Percentiles rank a stretch among this genome's conserved stretches.
Conservation (phyloP, 2,113 vertebrate species). For the Heteronetta atricapilla region DNA sequence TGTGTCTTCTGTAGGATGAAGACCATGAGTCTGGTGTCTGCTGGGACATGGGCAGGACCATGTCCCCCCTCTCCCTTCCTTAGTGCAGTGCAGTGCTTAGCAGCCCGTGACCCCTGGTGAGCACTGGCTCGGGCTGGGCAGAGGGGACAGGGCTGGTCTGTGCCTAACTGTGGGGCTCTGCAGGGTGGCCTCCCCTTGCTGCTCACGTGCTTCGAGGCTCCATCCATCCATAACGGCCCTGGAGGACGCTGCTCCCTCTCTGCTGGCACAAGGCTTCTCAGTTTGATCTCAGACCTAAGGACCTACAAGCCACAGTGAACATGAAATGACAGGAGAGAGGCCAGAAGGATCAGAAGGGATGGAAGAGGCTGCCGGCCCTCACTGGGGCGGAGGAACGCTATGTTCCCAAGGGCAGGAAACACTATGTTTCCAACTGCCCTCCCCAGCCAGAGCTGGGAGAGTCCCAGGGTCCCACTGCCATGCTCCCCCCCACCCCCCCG, state of each 20-base stretch:
- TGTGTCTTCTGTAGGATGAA: not conserved
- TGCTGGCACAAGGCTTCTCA: not conserved
- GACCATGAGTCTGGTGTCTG: not conserved
- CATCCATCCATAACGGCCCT: not conserved
- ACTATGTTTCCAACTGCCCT: not conserved
- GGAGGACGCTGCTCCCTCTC: not conserved
- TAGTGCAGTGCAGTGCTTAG: not conserved
- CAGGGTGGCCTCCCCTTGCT: not conserved
- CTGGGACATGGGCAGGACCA: not conserved
- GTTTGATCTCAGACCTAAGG: not conserved
- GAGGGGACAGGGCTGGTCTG: not conserved
- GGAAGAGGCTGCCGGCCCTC: not conserved
- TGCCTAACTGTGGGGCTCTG: rapidly evolving
- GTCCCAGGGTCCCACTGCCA: not conserved
- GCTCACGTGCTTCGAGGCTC: not conserved
- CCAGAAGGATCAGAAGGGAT: not conserved
- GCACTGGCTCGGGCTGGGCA: not conserved
- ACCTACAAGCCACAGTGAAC: not conserved
- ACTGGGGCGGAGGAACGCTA: not conserved
- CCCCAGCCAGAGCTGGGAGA: not conserved
- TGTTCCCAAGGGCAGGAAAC: not conserved
- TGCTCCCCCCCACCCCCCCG: not conserved
- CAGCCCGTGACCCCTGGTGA: not conserved
- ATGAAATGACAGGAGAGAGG: not conserved
- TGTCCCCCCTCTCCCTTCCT: not conserved